These are phyloP conservation scores for Drosophila macrothrix DNA, from an alignment of 2,888 invertebrate genomes.

Conservation along the genomic window DNA sequence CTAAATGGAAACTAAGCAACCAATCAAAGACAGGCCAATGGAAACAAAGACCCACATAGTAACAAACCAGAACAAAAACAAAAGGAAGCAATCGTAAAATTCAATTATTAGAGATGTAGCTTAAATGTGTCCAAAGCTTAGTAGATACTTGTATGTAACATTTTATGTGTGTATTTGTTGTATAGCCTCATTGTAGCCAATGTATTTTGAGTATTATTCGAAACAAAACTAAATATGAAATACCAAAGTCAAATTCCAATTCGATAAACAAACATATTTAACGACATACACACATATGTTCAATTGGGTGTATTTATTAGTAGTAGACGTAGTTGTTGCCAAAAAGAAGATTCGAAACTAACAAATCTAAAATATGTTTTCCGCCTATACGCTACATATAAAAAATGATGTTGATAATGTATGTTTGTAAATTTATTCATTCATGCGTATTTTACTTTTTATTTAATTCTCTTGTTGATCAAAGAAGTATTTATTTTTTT, in stretches of 20 bases:
- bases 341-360: slow-evolving; percentile 31
- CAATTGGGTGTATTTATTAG: slow-evolving; percentile 20
- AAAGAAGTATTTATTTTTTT: slow-evolving; percentile 67
- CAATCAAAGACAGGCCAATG: slow-evolving; percentile 36
- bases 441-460: slow-evolving; percentile 38
- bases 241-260: slow-evolving; percentile 70
- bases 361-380: slow-evolving; percentile 42
- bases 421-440: slow-evolving; percentile 31
- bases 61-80: slow-evolving; percentile 51
- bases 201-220: slow-evolving; percentile 72
- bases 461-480: slow-evolving; percentile 52
- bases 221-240: slow-evolving; percentile 41
- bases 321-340: slow-evolving; percentile 71
- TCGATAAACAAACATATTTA: slow-evolving; percentile 33
- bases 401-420: slow-evolving; percentile 4
- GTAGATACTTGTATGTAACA: slow-evolving; percentile 40
- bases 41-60: slow-evolving; percentile 33
- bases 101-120: slow-evolving; percentile 76
- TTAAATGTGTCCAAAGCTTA: slow-evolving; percentile 61
- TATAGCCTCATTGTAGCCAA: slow-evolving; percentile 64
- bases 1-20: slow-evolving; percentile 61
- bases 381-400: slow-evolving; percentile 37
- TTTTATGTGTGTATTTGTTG: slow-evolving; percentile 52
- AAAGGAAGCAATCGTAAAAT: slow-evolving; percentile 75
- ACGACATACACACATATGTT: slow-evolving; percentile 16